Conservation (phyloP, 2,113 vertebrate species). For the Orthonyx spaldingii region DNA sequence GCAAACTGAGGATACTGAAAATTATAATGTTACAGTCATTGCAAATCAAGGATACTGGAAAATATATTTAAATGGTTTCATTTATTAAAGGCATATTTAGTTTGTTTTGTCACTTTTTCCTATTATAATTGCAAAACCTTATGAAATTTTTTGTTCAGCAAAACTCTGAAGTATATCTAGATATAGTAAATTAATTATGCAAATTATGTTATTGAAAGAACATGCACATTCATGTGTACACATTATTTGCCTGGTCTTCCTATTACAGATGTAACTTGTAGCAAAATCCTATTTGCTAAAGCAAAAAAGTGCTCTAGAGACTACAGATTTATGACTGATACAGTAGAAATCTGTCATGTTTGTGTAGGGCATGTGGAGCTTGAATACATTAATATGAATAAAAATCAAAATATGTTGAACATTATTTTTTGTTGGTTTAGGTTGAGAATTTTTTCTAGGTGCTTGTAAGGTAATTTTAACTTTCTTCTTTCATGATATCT, state of each 20-base stretch:
- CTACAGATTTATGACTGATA: neutral
- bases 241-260: neutral
- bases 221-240: neutral
- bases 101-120: constrained; percentile 6
- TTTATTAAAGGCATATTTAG: neutral
- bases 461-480: neutral
- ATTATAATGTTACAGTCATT: neutral
- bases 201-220: neutral
- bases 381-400: neutral
- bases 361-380: neutral
- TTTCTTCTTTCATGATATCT: neutral
- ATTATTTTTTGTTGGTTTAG: neutral
- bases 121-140: neutral
- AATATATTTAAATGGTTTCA: neutral
- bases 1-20: neutral
- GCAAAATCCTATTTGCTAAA: neutral
- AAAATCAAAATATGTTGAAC: neutral
- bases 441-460: neutral
- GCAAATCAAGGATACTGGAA: neutral
- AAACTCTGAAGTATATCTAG: neutral
- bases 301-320: neutral
- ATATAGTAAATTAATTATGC: neutral
- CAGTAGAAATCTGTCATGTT: neutral
- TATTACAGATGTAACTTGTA: neutral
- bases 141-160: neutral